Evolutionary conservation across 2,113 vertebrate species (phyloP), one percentile per base, ranked within the genome.

Genomic region (Mugil cephalus): DNA sequence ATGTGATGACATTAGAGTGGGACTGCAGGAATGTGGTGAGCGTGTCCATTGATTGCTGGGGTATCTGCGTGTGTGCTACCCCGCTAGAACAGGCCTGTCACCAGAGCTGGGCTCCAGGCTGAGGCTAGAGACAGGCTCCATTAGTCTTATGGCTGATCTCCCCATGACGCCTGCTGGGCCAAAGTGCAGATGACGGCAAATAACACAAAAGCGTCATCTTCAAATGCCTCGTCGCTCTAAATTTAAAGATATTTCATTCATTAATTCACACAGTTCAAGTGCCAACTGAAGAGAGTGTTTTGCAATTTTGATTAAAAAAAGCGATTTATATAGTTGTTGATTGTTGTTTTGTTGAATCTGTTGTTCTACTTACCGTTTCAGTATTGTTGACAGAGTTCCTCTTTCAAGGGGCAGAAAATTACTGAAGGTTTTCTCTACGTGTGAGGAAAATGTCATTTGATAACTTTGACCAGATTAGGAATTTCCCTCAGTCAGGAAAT

Each of bases 1-100:
- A 83, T 74, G 70, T 77, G 85, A 81, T 84, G 86, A 88, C 79
- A 81, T 85, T 71, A 79, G 74, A 71, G 66, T 64, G 34, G 78
- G 64, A 74, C 59, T 59, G 66, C 71, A 87, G 77, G 79, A 88
- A 89, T 83, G 75, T 42, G 62, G 76, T 74, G 83, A 78, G 65
- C 38, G 55, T 82, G 70, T 82, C 74, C 88, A 82, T 82, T 87
- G 84, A 88, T 87, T 87, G 84, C 81, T 69, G 64, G 81, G 76
- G 83, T 84, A 74, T 83, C 74, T 74, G 45, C 68, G 77, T 76
- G 69, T 58, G 74, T 61, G 72, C 74, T 86, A 69, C 74, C 69
- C 76, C 11, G 21, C 24, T 4, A 70, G 69, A 81, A 85, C 69
- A 82, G 50, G 61, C 39, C 46, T 74, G 79, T 88, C 80, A 87